phyloP scores from a whole-genome alignment of 2,113 vertebrate species.

The Antennarius striatus region DNA sequence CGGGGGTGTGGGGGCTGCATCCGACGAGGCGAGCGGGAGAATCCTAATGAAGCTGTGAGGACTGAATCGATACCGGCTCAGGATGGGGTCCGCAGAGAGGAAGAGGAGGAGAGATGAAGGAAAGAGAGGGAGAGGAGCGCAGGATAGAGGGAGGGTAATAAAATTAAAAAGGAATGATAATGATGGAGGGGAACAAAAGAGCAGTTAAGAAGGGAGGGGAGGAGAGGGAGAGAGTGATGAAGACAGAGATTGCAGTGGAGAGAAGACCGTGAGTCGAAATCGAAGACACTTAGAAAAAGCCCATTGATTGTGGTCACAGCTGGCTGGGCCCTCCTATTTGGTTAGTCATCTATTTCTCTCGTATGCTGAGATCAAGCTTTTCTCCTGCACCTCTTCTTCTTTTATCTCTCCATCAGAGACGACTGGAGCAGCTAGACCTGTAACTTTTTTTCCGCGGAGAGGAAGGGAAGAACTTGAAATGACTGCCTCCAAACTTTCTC shows the following conservation, averaged over 20 bases:
- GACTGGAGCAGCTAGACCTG: slow-evolving; percentile 56
- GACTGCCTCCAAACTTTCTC: slow-evolving; percentile 36
- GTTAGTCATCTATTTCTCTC: slow-evolving; percentile 87
- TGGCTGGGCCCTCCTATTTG: slow-evolving; percentile 83
- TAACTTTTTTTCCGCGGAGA: slow-evolving; percentile 38
- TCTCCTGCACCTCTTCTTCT: slow-evolving; percentile 42
- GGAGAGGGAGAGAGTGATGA: slow-evolving; percentile 2
- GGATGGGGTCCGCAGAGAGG: slow-evolving; percentile 9
- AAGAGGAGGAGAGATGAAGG: background rate
- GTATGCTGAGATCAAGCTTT: slow-evolving; percentile 67
- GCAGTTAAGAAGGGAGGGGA: too few relatives aligned
- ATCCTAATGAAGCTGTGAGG: slow-evolving; percentile 73
- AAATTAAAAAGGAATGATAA: background rate
- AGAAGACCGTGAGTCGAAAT: slow-evolving; percentile 69
- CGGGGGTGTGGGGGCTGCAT: slow-evolving; percentile 44
- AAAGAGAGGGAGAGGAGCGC: background rate
- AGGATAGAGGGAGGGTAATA: background rate
- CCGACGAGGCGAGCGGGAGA: slow-evolving; percentile 60
- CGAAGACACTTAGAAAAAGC: slow-evolving; percentile 83
- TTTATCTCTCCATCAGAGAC: slow-evolving; percentile 66
- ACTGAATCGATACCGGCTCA: slow-evolving; percentile 64
- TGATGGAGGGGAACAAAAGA: too few relatives aligned
- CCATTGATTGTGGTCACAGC: slow-evolving; percentile 85
- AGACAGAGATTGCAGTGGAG: slow-evolving; percentile 48
- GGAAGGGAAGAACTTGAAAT: slow-evolving; percentile 55